Evolutionary conservation across 2,797 vertebrate species (phyloP).

Genomic region (Anas bernieri): DNA sequence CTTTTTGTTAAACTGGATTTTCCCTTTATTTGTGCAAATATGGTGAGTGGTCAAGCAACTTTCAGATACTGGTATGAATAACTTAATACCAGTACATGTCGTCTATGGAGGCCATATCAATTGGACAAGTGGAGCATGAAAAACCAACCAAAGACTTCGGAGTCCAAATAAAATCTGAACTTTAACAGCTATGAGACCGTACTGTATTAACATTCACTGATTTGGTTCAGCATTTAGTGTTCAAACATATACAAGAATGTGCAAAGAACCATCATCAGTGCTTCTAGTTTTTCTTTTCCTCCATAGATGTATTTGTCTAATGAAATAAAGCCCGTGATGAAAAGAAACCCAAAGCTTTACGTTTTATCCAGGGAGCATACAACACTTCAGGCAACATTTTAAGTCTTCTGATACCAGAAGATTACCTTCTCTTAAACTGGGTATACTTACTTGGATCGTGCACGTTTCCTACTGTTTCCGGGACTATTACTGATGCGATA

Average conservation of each 20-base stretch:
- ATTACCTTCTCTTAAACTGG: too few relatives aligned
- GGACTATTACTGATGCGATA: constrained; percentile 88
- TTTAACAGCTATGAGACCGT: not conserved
- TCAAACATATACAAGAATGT: not conserved
- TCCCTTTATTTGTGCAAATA: not conserved
- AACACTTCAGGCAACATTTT: not conserved
- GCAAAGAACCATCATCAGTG: not conserved
- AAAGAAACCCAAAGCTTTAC: not conserved
- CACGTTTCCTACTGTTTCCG: constrained; percentile 82
- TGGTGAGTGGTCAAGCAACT: not conserved
- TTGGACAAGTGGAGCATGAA: not conserved
- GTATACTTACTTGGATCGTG: constrained; percentile 86
- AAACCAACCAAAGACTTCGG: rapidly evolving
- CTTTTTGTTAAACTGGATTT: not conserved
- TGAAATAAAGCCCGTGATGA: not conserved
- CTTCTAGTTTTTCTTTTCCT: not conserved
- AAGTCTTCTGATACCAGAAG: rapidly evolving
- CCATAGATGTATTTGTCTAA: not conserved
- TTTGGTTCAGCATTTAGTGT: not conserved
- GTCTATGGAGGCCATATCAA: not conserved
- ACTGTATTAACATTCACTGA: rapidly evolving
- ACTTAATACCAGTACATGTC: not conserved
- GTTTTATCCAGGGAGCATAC: not conserved
- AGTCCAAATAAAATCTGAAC: not conserved
- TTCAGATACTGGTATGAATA: not conserved